Evolutionary conservation across 2,888 invertebrate genomes (phyloP).

Genomic region (Ornithoptera alexandrae): DNA sequence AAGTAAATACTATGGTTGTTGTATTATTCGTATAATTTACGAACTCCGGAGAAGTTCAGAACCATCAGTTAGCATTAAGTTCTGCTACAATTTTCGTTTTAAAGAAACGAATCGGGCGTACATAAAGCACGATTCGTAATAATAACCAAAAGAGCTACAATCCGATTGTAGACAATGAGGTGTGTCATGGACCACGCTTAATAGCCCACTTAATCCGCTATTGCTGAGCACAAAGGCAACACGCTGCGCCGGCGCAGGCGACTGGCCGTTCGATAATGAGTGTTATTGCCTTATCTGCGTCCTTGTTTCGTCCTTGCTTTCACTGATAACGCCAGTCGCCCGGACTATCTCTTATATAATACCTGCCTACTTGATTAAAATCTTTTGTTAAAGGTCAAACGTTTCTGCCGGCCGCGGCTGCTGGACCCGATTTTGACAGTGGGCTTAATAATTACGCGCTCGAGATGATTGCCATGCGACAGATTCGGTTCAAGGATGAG

Average conservation of each 20-base stretch:
- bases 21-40: neutral
- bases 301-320: slow-evolving; percentile 76
- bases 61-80: slow-evolving; percentile 13
- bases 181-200: slow-evolving; percentile 55
- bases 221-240: slow-evolving; percentile 42
- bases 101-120: slow-evolving; percentile 22
- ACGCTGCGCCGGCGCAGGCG: slow-evolving; percentile 42
- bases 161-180: slow-evolving; percentile 53
- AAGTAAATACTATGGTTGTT: neutral
- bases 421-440: slow-evolving; percentile 53
- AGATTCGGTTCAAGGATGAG: slow-evolving; percentile 37
- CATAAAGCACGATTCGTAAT: slow-evolving; percentile 34
- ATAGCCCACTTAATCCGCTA: slow-evolving; percentile 54
- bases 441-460: slow-evolving; percentile 31
- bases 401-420: slow-evolving; percentile 38
- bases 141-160: slow-evolving; percentile 37
- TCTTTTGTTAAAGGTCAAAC: slow-evolving; percentile 48
- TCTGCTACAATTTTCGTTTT: slow-evolving; percentile 18
- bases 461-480: slow-evolving; percentile 33
- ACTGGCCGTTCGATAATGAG: slow-evolving; percentile 57
- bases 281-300: slow-evolving; percentile 67
- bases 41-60: neutral
- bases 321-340: slow-evolving; percentile 67
- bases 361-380: slow-evolving; percentile 37
- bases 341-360: slow-evolving; percentile 60